A percentile compares a stretch with the other conserved stretches of the same genome.
Evolutionary conservation across 2,888 invertebrate genomes (phyloP).

Genomic region (Prosapia bicincta): DNA sequence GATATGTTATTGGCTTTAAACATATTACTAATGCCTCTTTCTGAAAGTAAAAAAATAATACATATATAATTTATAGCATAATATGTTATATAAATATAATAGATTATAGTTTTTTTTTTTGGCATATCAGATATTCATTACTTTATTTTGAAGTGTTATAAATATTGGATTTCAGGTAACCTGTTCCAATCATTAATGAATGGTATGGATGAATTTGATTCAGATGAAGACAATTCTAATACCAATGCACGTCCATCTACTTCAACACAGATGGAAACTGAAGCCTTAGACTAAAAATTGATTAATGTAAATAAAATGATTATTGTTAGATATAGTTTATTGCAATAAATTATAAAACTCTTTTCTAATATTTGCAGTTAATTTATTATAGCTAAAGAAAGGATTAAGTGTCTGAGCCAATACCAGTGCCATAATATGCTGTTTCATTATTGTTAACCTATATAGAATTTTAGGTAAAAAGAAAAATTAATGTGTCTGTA

Average conservation of each 20-base stretch:
- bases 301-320: neutral
- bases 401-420: no score
- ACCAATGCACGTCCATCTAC: conserved; percentile 8
- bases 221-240: conserved; percentile 26
- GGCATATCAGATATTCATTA: no score
- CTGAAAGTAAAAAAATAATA: neutral
- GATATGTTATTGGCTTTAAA: no score
- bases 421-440: no score
- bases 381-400: neutral
- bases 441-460: no score
- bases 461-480: no score
- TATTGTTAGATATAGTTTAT: neutral
- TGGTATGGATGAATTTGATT: conserved; percentile 30
- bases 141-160: no score
- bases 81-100: no score
- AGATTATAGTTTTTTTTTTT: no score
- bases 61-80: no score
- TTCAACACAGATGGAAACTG: conserved; percentile 30
- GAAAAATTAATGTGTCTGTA: no score
- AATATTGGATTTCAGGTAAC: conserved; percentile 35
- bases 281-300: conserved; percentile 28
- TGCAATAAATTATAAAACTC: neutral
- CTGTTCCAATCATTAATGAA: conserved; percentile 36
- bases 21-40: neutral
- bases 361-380: neutral